Conservation (phyloP, 2,888 invertebrate species). For the Lomographa bimaculata region DNA sequence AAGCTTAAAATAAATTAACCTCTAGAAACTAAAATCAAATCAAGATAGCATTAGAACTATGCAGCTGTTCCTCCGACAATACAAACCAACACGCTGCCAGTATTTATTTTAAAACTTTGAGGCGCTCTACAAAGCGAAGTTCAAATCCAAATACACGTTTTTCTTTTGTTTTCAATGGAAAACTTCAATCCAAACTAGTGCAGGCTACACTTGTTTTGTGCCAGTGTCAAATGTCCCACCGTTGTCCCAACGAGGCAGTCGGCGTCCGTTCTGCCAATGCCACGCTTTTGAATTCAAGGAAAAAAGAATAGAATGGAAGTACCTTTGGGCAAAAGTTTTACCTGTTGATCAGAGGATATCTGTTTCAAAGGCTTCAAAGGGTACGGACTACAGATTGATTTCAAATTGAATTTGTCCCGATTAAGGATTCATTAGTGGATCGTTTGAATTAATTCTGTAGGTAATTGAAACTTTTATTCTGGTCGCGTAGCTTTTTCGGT, state of each 20-base stretch:
- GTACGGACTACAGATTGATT: constrained; percentile 27
- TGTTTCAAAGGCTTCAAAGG: constrained; percentile 24
- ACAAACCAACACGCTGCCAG: too few relatives aligned
- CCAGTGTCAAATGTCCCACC: constrained; percentile 52
- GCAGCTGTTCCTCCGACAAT: too few relatives aligned
- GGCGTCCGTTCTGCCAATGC: constrained; percentile 8
- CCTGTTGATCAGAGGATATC: constrained; percentile 30
- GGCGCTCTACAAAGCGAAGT: constrained; percentile 20
- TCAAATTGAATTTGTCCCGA: constrained; percentile 30
- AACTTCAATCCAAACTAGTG: constrained; percentile 27
- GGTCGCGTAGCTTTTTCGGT: constrained; percentile 4
- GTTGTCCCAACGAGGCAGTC: constrained; percentile 39
- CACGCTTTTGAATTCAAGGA: constrained; percentile 19
- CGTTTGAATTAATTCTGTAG: constrained; percentile 29
- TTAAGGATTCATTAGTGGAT: constrained; percentile 25
- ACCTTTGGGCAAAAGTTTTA: constrained; percentile 20
- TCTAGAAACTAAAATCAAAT: too few relatives aligned
- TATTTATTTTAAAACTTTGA: constrained; percentile 14
- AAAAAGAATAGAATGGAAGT: constrained; percentile 10
- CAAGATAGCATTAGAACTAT: too few relatives aligned
- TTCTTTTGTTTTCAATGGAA: constrained; percentile 23
- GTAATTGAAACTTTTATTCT: constrained; percentile 27
- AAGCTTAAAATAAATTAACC: too few relatives aligned
- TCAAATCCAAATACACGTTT: constrained; percentile 18
- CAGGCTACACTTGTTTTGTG: constrained; percentile 48